Percentiles rank a stretch among this genome's conserved stretches.
These are phyloP conservation scores for Sylvilagus floridanus DNA, from an alignment of 2,797 vertebrate species.

Conservation along the genomic window DNA sequence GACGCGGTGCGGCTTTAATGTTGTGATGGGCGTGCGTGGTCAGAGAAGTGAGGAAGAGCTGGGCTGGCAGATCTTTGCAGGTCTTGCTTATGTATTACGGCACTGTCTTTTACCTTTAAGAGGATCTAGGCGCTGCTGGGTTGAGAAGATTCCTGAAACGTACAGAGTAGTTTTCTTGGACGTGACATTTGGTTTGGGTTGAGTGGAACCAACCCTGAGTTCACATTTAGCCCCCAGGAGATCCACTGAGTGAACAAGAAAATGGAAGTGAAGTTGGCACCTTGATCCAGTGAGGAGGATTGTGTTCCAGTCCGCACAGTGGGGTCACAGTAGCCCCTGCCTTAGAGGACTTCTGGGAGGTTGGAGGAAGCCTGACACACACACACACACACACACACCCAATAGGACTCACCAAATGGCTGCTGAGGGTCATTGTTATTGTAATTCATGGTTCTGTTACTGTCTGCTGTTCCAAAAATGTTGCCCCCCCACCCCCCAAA, in stretches of 20 bases:
- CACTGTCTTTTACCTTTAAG: not conserved
- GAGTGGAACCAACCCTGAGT: not conserved
- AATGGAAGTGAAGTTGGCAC: not conserved
- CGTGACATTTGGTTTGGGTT: conserved; percentile 37
- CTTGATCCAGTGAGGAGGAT: not conserved
- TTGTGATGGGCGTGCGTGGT: not conserved
- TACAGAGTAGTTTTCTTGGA: conserved; percentile 1
- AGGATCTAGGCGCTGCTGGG: not conserved
- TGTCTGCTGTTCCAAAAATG: not conserved
- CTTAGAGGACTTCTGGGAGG: not conserved
- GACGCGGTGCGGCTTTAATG: not conserved
- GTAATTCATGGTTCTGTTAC: not conserved
- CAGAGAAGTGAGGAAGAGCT: not conserved
- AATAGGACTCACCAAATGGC: not conserved
- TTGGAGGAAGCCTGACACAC: not conserved
- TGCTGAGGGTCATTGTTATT: not conserved
- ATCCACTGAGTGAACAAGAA: not conserved
- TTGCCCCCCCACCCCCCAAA: not conserved
- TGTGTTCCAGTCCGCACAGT: not conserved
- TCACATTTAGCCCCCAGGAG: not conserved
- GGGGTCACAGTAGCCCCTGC: not conserved
- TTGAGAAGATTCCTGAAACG: not conserved
- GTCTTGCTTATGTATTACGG: too few species aligned
- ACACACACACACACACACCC: too few species aligned
- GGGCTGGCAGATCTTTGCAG: not conserved